Conservation (phyloP, 1,140 invertebrate species). For the Diachasma alloeum region DNA sequence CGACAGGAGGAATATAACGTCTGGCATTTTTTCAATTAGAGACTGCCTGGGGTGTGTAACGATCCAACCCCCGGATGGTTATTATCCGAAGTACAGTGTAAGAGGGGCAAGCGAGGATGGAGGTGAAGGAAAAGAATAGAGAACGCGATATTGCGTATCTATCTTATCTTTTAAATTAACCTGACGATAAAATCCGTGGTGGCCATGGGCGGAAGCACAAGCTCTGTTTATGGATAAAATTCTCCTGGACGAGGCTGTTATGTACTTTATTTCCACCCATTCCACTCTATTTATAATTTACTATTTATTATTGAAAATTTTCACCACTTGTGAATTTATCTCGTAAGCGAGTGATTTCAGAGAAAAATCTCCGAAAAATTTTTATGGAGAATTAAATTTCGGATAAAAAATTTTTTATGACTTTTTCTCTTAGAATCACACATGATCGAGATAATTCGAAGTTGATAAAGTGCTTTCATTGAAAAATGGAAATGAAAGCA, state of each 20-base stretch:
- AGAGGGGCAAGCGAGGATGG: not conserved
- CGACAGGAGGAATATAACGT: not conserved
- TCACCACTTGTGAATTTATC: too few species aligned
- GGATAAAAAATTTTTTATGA: too few species aligned
- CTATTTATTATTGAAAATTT: too few species aligned
- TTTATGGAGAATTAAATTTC: too few species aligned
- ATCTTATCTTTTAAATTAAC: slow-evolving; percentile 33
- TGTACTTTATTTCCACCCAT: not conserved
- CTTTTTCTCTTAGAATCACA: too few species aligned
- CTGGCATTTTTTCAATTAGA: slow-evolving; percentile 18
- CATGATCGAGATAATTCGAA: too few species aligned
- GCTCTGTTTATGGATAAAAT: not conserved
- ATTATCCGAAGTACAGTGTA: not conserved
- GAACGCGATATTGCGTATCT: slow-evolving; percentile 17
- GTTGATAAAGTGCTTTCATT: too few species aligned
- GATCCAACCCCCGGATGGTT: not conserved
- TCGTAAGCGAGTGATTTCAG: too few species aligned
- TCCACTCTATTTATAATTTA: not conserved
- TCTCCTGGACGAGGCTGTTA: not conserved
- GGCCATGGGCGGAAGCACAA: not conserved
- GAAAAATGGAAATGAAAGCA: too few species aligned
- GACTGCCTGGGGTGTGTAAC: slow-evolving; percentile 9
- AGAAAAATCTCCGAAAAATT: too few species aligned
- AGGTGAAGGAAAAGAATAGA: slow-evolving; percentile 10
- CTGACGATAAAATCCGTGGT: slow-evolving; percentile 24